phyloP scores from a whole-genome alignment of 2,797 vertebrate genomes.

The Poliocrania exsul region DNA sequence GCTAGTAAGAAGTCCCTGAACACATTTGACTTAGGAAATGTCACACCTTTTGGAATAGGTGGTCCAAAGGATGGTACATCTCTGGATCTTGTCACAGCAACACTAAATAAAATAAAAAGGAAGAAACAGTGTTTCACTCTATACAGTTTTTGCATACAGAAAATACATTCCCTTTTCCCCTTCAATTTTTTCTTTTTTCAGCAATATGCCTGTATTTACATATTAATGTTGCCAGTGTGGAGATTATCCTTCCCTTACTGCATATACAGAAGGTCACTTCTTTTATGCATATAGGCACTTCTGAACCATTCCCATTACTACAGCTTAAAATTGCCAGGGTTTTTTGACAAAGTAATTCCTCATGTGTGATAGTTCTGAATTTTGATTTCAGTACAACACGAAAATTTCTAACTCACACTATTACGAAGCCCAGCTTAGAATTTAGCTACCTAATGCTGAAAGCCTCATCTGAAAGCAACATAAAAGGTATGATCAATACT shows the following conservation, averaged over 20 bases:
- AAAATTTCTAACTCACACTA: not conserved
- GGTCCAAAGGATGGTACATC: slow-evolving; percentile 96
- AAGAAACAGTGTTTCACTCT: not conserved
- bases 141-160: not conserved
- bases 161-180: not conserved
- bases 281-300: not conserved
- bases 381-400: not conserved
- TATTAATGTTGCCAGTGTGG: not conserved
- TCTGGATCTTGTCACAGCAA: slow-evolving; percentile 95
- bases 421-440: not conserved
- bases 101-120: slow-evolving; percentile 76
- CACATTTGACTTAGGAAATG: slow-evolving; percentile 95
- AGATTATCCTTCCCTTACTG: not conserved
- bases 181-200: not conserved
- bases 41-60: slow-evolving; percentile 93
- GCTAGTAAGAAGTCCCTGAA: slow-evolving; percentile 97
- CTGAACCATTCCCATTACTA: not conserved
- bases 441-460: not conserved
- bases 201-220: not conserved
- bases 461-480: not conserved
- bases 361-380: not conserved
- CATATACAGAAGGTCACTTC: not conserved
- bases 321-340: not conserved
- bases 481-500: rapidly evolving
- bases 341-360: not conserved